These are phyloP conservation scores for Myotis yumanensis DNA, from an alignment of 2,113 vertebrate species.

Conservation along the genomic window DNA sequence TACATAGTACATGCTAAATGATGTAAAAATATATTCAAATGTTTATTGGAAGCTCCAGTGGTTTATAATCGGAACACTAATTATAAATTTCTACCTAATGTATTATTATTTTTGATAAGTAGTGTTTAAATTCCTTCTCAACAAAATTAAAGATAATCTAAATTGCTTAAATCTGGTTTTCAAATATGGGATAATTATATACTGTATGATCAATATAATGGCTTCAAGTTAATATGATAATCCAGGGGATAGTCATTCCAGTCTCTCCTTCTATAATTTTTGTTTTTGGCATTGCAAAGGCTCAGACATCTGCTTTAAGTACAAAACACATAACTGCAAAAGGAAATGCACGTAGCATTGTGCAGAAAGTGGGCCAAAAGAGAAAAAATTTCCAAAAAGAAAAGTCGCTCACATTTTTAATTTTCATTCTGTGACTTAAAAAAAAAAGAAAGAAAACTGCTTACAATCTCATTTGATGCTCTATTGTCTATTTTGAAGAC, in stretches of 20 bases:
- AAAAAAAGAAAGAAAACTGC: background rate
- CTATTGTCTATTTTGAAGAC: background rate
- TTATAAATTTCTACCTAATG: background rate
- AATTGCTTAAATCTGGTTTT: background rate
- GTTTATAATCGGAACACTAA: background rate
- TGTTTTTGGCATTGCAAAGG: background rate
- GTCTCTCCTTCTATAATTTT: background rate
- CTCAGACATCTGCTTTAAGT: background rate
- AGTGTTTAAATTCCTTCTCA: background rate
- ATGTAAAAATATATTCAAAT: background rate
- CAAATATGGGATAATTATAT: background rate
- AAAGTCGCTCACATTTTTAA: background rate
- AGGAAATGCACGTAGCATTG: background rate
- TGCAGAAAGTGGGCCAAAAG: background rate
- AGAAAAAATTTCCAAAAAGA: background rate
- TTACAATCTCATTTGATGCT: background rate
- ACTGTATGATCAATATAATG: background rate
- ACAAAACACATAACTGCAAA: background rate
- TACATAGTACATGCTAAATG: background rate
- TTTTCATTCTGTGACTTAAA: constrained; percentile 19
- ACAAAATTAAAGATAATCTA: background rate
- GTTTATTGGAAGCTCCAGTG: background rate
- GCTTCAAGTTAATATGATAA: background rate
- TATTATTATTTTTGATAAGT: background rate
- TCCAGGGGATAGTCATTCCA: background rate